A percentile compares a stretch with the other conserved stretches of the same genome.
Evolutionary conservation across 2,888 invertebrate genomes (phyloP).

Genomic region (Drosophila fungiperda): DNA sequence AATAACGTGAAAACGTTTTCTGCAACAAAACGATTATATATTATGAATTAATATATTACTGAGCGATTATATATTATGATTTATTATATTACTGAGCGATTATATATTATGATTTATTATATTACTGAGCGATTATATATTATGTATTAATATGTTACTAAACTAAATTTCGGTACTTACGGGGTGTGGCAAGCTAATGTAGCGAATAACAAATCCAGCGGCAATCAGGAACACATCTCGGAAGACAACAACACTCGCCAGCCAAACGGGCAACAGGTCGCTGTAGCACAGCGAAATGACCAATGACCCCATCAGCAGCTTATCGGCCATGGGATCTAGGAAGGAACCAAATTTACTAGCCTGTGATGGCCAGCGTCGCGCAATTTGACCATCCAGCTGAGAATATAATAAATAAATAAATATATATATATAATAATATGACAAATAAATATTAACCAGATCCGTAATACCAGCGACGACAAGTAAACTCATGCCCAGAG

Average conservation of each 20-base stretch:
- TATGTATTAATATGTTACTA: background rate
- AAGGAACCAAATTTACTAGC: constrained; percentile 97
- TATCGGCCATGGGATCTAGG: constrained; percentile 98
- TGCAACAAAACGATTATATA: constrained; percentile 82
- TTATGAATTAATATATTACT: no score
- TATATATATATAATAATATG: background rate
- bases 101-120: background rate
- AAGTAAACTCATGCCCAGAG: constrained; percentile 92
- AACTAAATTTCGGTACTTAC: constrained; percentile 86
- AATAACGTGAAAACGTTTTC: constrained; percentile 94
- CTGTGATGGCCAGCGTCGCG: constrained; percentile 95
- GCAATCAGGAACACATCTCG: constrained; percentile 93
- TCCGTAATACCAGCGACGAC: constrained; percentile 96
- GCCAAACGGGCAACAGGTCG: constrained; percentile 91
- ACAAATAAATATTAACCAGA: constrained; percentile 87
- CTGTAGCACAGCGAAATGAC: constrained; percentile 95
- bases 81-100: background rate
- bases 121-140: background rate
- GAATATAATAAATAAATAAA: background rate
- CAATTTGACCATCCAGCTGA: constrained; percentile 98
- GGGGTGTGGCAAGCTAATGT: constrained; percentile 94
- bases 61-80: background rate
- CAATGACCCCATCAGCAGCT: constrained; percentile 95
- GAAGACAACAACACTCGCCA: constrained; percentile 93
- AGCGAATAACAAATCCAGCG: constrained; percentile 96